Percentiles rank a stretch among this genome's conserved stretches.
Conservation (phyloP, 2,113 vertebrate species). For the Saccopteryx leptura region DNA sequence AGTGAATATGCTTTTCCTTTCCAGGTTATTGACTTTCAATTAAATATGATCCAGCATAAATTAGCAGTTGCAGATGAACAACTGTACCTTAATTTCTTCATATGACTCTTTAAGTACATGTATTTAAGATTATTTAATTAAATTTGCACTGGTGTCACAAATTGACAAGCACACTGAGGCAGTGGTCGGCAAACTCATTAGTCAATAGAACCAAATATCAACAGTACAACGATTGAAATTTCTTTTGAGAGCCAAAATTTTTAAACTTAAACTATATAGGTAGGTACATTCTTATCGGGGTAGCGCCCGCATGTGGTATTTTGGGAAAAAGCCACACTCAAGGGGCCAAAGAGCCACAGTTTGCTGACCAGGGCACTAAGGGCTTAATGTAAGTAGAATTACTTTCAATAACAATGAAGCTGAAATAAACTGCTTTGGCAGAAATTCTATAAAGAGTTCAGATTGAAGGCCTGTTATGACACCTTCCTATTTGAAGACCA, state of each 20-base stretch:
- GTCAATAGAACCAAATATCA: too few species aligned
- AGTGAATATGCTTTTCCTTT: slow-evolving; percentile 46
- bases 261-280: too few species aligned
- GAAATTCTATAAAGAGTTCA: slow-evolving; percentile 22
- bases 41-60: slow-evolving; percentile 71
- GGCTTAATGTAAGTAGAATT: slow-evolving; percentile 60
- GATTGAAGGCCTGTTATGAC: neutral
- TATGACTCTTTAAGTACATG: slow-evolving; percentile 24
- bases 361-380: neutral
- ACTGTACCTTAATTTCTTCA: slow-evolving; percentile 49
- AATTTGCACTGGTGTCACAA: slow-evolving; percentile 15
- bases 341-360: too few species aligned
- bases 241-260: too few species aligned
- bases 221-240: too few species aligned
- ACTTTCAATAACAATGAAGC: neutral
- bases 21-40: slow-evolving; percentile 60
- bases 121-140: slow-evolving; percentile 69
- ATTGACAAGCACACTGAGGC: slow-evolving; percentile 21
- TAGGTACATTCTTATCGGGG: too few species aligned
- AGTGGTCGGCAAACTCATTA: too few species aligned
- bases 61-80: slow-evolving; percentile 18
- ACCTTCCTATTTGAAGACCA: neutral
- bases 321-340: too few species aligned
- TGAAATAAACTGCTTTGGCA: slow-evolving; percentile 11
- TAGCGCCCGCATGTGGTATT: too few species aligned